Base-by-base conservation (phyloP, 2,113 vertebrate species). In the Eulemur rufifrons region DNA sequence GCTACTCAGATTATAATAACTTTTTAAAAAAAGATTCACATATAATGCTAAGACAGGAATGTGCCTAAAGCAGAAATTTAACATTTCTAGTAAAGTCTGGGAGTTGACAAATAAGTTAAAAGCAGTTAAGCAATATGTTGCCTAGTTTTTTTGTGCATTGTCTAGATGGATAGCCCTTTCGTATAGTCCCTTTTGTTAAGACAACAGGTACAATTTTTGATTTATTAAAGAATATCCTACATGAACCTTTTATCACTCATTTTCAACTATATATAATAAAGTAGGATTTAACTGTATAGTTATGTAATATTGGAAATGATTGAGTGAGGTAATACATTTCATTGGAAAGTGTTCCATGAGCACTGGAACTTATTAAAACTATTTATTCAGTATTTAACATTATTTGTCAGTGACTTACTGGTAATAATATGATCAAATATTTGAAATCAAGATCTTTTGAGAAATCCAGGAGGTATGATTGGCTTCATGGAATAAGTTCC, bases 11-110 rank as follows among this genome's bases (percentile, higher is more conserved):
- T 59, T 14, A 27, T n/a, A 82, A 0, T 64, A 14, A 37, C 3
- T 52, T 25, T 63, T 81, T 82, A 59, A 47, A 34, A 34, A 23
- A 34, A 89, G 39, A 89, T 77, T 87, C 21, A 39, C 15, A 18
- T 64, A 34, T 63, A 80, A 45, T 78, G 23, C 23, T 94, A 77
- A 90, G 47, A 59, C 34, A 47, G 37, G n/a, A 90, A 86, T 82
- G 59, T 95, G 21, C 3, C 39, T 86, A 20, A 97, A 86, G 34
- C 11, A 96, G 78, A 96, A 90, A 83, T 52, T 63, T 56, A 86
- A 47, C 76, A 50, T 81, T 32, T 89, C 63, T 52, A 50, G 73
- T 84, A 89, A 87, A 91, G 23, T 81, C 4, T 37, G 2, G 7
- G 6, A 32, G 8, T 17, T 86, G 85, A 80, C 71, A 94, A 80